Evolutionary conservation across 2,113 vertebrate species (phyloP).

Genomic region (Chaetura pelagica): DNA sequence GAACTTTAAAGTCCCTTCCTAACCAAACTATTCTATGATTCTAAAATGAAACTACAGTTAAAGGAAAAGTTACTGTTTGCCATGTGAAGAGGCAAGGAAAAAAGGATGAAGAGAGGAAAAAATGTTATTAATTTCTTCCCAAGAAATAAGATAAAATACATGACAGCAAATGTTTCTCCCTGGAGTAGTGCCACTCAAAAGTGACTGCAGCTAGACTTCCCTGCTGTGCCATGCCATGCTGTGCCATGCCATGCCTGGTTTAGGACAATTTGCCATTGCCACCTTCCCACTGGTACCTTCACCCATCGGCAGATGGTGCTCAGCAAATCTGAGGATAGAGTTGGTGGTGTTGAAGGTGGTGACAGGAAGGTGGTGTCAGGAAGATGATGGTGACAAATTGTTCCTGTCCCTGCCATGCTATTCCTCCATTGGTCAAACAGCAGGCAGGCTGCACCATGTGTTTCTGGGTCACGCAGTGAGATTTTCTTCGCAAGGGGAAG

Average conservation of each 20-base stretch:
- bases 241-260: background rate
- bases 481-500: background rate
- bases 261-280: too few relatives aligned
- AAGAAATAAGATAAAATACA: background rate
- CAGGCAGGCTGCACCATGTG: accelerated
- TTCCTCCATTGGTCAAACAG: background rate
- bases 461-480: accelerated
- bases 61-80: background rate
- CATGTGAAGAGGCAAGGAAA: background rate
- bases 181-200: background rate
- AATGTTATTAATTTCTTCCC: background rate
- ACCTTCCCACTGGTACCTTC: too few relatives aligned
- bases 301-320: too few relatives aligned
- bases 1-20: too few relatives aligned
- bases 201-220: background rate
- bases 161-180: background rate
- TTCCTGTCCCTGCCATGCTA: background rate
- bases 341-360: too few relatives aligned
- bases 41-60: background rate
- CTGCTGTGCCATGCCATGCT: background rate
- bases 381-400: too few relatives aligned
- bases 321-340: background rate
- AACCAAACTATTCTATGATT: too few relatives aligned
- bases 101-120: background rate
- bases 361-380: too few relatives aligned